phyloP scores from a whole-genome alignment of 2,797 vertebrate genomes.

The Champsocephalus gunnari region DNA sequence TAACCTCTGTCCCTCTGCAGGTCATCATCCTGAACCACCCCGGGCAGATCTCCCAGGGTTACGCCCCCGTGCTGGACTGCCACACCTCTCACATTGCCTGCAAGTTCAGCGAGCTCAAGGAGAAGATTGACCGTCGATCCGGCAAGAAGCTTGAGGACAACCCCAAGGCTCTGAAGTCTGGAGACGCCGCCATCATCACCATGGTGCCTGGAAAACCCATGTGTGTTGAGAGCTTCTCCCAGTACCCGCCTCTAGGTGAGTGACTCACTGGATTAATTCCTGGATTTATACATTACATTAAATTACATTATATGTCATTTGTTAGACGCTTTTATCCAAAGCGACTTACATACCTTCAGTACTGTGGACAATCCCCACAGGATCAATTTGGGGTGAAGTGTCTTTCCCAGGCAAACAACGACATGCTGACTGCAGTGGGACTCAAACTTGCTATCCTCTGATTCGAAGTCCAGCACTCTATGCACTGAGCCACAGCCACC shows the following conservation, averaged over 20 bases:
- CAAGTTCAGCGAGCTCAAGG: conserved; percentile 87
- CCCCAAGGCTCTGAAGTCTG: conserved; percentile 84
- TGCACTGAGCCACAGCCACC: too few species aligned
- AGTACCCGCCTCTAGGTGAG: conserved; percentile 85
- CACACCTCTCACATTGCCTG: conserved; percentile 88
- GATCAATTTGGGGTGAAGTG: too few species aligned
- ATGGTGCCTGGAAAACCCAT: conserved; percentile 85
- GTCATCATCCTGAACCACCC: conserved; percentile 89
- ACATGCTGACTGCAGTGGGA: too few species aligned
- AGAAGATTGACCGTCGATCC: conserved; percentile 89
- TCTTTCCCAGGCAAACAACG: too few species aligned
- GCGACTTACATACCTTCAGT: too few species aligned
- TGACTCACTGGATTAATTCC: background rate
- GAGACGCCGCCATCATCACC: conserved; percentile 82
- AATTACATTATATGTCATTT: too few species aligned
- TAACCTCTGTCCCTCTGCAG: conserved; percentile 50
- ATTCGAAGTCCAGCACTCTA: too few species aligned
- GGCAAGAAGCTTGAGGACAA: conserved; percentile 87
- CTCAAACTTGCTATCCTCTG: too few species aligned
- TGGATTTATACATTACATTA: too few species aligned
- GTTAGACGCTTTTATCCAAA: too few species aligned
- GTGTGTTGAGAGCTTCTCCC: conserved; percentile 86
- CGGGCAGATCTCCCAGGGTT: conserved; percentile 84
- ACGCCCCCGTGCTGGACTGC: conserved; percentile 86
- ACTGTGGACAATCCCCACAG: too few species aligned